Evolutionary conservation across 2,888 invertebrate genomes (phyloP).

Genomic region (Augochlorella aurata): DNA sequence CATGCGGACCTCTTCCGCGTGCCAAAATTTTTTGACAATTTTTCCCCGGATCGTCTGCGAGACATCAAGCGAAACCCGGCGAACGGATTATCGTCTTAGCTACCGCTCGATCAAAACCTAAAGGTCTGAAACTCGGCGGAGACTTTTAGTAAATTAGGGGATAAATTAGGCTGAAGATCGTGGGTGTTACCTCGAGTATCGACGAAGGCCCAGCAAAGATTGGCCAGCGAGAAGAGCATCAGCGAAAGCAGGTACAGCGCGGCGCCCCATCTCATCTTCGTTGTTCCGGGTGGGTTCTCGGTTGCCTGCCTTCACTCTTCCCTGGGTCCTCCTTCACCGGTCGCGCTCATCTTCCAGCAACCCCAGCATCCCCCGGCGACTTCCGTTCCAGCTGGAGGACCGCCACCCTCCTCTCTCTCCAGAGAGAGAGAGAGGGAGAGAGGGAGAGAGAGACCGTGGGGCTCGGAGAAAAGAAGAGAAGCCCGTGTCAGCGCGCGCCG

Average conservation of each 20-base stretch:
- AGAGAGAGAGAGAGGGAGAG: not conserved
- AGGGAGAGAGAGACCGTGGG: slow-evolving; percentile 26
- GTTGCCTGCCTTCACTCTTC: slow-evolving; percentile 52
- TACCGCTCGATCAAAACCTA: too few species aligned
- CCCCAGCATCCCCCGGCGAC: slow-evolving; percentile 33
- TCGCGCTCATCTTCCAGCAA: slow-evolving; percentile 57
- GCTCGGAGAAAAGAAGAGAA: slow-evolving; percentile 29
- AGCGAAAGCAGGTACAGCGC: slow-evolving; percentile 63
- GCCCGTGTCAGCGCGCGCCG: slow-evolving; percentile 48
- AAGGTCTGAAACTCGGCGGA: too few species aligned
- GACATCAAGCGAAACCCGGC: too few species aligned
- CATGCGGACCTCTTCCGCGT: too few species aligned
- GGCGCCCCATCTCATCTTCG: slow-evolving; percentile 77
- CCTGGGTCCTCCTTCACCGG: slow-evolving; percentile 39
- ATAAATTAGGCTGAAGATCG: slow-evolving; percentile 15
- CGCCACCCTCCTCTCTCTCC: slow-evolving; percentile 39
- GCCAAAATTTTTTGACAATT: too few species aligned
- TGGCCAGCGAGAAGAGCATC: slow-evolving; percentile 68
- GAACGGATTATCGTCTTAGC: too few species aligned
- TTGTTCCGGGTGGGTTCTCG: slow-evolving; percentile 59
- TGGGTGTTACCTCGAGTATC: slow-evolving; percentile 72
- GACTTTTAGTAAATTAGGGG: not conserved
- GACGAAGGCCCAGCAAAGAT: slow-evolving; percentile 70
- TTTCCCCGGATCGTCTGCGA: too few species aligned
- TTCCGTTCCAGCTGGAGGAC: slow-evolving; percentile 46